These are phyloP conservation scores for Melanotaenia trifasciata DNA, from an alignment of 2,797 vertebrate genomes.

Conservation along the genomic window DNA sequence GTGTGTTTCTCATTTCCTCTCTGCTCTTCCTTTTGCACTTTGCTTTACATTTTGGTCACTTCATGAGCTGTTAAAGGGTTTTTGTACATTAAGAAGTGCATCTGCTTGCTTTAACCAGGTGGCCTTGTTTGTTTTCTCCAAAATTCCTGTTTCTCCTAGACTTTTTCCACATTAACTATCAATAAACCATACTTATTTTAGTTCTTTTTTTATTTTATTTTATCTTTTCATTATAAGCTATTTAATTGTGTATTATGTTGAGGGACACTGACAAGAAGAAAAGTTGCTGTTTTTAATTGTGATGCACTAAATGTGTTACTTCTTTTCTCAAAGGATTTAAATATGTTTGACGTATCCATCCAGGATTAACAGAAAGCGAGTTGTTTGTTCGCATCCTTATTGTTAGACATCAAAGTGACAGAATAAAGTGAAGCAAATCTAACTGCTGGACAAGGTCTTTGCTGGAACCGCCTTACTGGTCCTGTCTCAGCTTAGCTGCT, in stretches of 20 bases:
- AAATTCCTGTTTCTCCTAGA: background rate
- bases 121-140: slow-evolving; percentile 1
- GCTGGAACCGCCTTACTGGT: background rate
- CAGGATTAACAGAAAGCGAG: background rate
- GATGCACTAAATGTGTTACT: background rate
- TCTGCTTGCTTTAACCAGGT: slow-evolving; percentile 33
- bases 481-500: slow-evolving; percentile 1
- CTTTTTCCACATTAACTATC: background rate
- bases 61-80: slow-evolving; percentile 47
- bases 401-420: background rate
- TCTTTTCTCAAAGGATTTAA: background rate
- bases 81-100: slow-evolving; percentile 20
- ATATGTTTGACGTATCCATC: background rate
- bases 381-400: background rate
- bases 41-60: slow-evolving; percentile 41
- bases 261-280: slow-evolving; percentile 15
- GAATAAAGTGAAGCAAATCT: background rate
- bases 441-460: background rate
- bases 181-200: background rate
- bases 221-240: background rate
- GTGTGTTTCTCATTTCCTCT: slow-evolving; percentile 47
- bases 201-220: background rate
- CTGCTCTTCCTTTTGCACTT: slow-evolving; percentile 19
- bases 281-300: background rate
- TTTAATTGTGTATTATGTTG: background rate